Conservation (phyloP, 2,888 invertebrate species). For the Drosophila mimetica region DNA sequence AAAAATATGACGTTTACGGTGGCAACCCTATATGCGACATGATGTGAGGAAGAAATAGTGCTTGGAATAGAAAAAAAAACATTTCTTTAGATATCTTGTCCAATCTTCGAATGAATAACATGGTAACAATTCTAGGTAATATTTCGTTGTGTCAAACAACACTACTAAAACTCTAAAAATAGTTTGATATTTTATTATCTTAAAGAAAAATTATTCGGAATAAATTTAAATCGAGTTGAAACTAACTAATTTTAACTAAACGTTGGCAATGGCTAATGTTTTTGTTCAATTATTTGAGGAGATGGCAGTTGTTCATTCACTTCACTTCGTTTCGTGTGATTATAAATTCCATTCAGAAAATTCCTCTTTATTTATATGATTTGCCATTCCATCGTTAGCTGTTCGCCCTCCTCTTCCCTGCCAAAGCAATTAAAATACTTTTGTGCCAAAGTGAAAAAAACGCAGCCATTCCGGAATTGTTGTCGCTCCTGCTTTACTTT, state of each 20-base stretch:
- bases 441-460: slow-evolving; percentile 12
- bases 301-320: not conserved
- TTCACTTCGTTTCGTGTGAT: slow-evolving; percentile 1
- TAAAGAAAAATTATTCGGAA: not conserved
- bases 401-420: slow-evolving; percentile 1
- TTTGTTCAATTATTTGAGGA: slow-evolving; percentile 12
- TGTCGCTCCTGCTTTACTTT: slow-evolving; percentile 35
- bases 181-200: no score
- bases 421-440: slow-evolving; percentile 43
- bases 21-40: slow-evolving; percentile 15
- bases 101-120: no score
- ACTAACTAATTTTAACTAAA: not conserved
- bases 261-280: not conserved
- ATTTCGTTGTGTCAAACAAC: no score
- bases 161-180: no score
- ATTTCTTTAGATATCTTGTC: no score
- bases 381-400: slow-evolving; percentile 8
- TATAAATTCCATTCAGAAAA: slow-evolving; percentile 30
- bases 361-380: slow-evolving; percentile 19
- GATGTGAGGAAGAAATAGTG: not conserved
- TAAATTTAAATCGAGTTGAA: not conserved
- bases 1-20: slow-evolving; percentile 12
- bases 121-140: no score
- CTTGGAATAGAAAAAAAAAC: no score
- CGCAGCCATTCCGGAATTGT: slow-evolving; percentile 32